phyloP scores from a whole-genome alignment of 2,797 vertebrate species.

The Neoniphon sammara region DNA sequence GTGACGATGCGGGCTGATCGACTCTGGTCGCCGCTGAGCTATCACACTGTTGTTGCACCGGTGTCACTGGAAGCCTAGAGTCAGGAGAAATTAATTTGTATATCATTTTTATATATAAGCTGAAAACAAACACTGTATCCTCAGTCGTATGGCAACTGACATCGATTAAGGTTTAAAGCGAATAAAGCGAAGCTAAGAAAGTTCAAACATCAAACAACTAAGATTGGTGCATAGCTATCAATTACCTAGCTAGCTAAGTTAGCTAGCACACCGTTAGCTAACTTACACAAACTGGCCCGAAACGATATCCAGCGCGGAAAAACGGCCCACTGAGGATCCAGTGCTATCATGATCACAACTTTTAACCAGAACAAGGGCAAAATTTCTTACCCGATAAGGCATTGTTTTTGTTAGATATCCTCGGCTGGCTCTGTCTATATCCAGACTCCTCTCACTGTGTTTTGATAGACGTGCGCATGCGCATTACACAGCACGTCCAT shows the following conservation, averaged over 20 bases:
- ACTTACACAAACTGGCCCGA: background rate
- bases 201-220: background rate
- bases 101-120: background rate
- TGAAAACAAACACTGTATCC: background rate
- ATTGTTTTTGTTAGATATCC: constrained; percentile 35
- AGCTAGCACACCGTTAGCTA: constrained; percentile 14
- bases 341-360: rapidly evolving
- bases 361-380: constrained; percentile 54
- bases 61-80: constrained; percentile 13
- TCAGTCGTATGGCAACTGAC: rapidly evolving
- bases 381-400: constrained; percentile 28
- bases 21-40: background rate
- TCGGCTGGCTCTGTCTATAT: constrained; percentile 1
- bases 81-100: rapidly evolving
- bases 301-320: background rate
- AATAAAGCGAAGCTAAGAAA: no score
- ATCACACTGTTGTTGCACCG: constrained; percentile 30
- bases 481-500: background rate
- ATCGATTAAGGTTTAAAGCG: no score
- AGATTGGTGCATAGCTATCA: constrained; percentile 15
- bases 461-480: constrained; percentile 61
- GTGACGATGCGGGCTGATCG: background rate
- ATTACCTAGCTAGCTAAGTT: constrained; percentile 56
- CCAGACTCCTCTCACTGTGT: constrained; percentile 11
- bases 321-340: background rate